A percentile compares a stretch with the other conserved stretches of the same genome.
Evolutionary conservation across 2,113 vertebrate genomes (phyloP).

Genomic region (Marmota flaviventris): DNA sequence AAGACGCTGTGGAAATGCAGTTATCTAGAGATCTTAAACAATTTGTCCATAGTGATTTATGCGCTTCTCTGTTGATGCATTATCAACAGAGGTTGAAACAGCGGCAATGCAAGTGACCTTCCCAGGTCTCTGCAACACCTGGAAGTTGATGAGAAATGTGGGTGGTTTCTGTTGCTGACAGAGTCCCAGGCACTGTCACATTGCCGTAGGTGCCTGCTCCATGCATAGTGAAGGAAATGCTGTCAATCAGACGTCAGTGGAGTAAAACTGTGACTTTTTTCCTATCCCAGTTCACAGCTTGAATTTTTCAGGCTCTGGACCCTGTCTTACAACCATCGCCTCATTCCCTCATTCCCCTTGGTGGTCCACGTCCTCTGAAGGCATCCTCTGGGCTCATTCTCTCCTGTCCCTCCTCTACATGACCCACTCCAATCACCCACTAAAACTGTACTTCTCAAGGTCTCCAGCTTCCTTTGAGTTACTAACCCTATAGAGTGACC

Average conservation of each 20-base stretch:
- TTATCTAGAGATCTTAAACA: too few species aligned
- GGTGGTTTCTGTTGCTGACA: neutral
- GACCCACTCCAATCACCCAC: neutral
- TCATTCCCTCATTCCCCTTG: neutral
- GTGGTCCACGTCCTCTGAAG: neutral
- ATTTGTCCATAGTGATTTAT: too few species aligned
- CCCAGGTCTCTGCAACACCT: neutral
- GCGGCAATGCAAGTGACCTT: too few species aligned
- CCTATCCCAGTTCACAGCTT: neutral
- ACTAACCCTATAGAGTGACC: fast-evolving
- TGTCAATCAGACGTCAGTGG: neutral
- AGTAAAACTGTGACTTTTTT: neutral
- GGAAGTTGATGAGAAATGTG: fast-evolving
- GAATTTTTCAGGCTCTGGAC: neutral
- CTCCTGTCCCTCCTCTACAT: neutral
- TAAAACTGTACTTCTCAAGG: neutral
- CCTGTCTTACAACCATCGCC: neutral
- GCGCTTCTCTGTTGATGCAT: too few species aligned
- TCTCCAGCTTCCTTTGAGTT: neutral
- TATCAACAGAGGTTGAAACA: too few species aligned
- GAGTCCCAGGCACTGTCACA: neutral
- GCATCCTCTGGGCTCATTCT: neutral
- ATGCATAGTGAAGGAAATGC: neutral
- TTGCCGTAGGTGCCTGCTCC: neutral
- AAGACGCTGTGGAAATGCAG: too few species aligned